These are phyloP conservation scores for Clinocottus analis DNA, from an alignment of 2,113 vertebrate genomes.

Conservation along the genomic window DNA sequence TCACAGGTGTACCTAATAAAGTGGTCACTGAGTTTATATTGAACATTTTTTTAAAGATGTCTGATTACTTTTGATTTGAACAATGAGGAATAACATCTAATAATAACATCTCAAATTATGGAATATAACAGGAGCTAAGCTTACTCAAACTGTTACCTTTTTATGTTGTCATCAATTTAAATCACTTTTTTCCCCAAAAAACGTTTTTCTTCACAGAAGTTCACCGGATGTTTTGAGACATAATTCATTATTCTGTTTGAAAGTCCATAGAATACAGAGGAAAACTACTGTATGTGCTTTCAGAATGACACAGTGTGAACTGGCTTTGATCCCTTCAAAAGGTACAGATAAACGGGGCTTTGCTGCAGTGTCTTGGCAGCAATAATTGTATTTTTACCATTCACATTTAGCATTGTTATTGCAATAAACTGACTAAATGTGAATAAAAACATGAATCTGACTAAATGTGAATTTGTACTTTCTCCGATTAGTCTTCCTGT, in stretches of 20 bases:
- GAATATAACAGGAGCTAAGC: not conserved
- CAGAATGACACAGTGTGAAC: constrained; percentile 14
- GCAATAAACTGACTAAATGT: too few species aligned
- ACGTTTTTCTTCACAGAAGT: constrained; percentile 3
- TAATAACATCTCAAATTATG: not conserved
- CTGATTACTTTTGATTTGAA: not conserved
- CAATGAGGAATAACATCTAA: not conserved
- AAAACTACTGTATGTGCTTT: not conserved
- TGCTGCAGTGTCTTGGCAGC: not conserved
- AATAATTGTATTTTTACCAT: not conserved
- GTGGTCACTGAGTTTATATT: not conserved
- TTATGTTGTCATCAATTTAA: not conserved
- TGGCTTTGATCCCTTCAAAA: constrained; percentile 29
- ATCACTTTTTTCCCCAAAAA: not conserved
- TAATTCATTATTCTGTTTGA: constrained; percentile 25
- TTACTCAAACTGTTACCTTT: not conserved
- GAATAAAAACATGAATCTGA: not conserved
- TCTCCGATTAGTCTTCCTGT: not conserved
- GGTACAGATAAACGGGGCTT: constrained; percentile 28
- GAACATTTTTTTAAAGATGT: not conserved
- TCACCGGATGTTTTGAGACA: constrained; percentile 3
- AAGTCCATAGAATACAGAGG: not conserved
- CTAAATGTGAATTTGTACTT: not conserved
- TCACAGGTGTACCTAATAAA: not conserved
- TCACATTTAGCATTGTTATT: too few species aligned